These are phyloP conservation scores for Baronia brevicornis DNA, from an alignment of 2,888 invertebrate species.

Conservation along the genomic window DNA sequence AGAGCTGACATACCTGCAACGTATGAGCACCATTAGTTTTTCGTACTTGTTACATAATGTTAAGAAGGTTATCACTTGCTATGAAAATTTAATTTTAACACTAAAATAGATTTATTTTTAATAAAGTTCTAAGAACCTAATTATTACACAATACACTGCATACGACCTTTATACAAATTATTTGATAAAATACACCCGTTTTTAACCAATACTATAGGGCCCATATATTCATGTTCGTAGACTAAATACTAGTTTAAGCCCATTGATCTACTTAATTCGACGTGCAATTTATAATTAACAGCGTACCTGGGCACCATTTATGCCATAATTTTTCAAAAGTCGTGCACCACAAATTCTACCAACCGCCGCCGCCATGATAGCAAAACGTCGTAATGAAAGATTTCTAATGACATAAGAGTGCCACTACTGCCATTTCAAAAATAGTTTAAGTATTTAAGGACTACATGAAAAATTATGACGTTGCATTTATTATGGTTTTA, in stretches of 20 bases:
- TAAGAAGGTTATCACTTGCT: slow-evolving; percentile 63
- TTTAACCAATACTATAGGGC: slow-evolving; percentile 32
- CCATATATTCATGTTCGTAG: slow-evolving; percentile 22
- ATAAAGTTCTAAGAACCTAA: slow-evolving; percentile 21
- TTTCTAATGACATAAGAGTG: slow-evolving; percentile 48
- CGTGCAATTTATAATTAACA: slow-evolving; percentile 36
- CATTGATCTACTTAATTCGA: too few relatives aligned
- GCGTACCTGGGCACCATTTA: slow-evolving; percentile 83
- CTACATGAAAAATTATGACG: too few relatives aligned
- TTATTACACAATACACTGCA: slow-evolving; percentile 27
- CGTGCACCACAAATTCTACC: slow-evolving; percentile 90
- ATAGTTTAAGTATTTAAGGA: too few relatives aligned
- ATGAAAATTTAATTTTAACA: slow-evolving; percentile 32
- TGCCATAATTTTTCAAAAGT: slow-evolving; percentile 84
- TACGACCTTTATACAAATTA: slow-evolving; percentile 19
- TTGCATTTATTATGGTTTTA: too few relatives aligned
- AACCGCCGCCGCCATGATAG: slow-evolving; percentile 92
- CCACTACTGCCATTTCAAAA: slow-evolving; percentile 16
- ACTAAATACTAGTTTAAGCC: slow-evolving; percentile 11
- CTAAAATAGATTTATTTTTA: slow-evolving; percentile 20
- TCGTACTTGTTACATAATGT: slow-evolving; percentile 70
- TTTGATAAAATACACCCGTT: slow-evolving; percentile 46
- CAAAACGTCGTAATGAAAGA: slow-evolving; percentile 68
- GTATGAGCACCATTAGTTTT: slow-evolving; percentile 54
- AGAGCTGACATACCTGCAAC: slow-evolving; percentile 84